phyloP scores from a whole-genome alignment of 1,140 invertebrate species.

The Eupristina koningsbergeri region DNA sequence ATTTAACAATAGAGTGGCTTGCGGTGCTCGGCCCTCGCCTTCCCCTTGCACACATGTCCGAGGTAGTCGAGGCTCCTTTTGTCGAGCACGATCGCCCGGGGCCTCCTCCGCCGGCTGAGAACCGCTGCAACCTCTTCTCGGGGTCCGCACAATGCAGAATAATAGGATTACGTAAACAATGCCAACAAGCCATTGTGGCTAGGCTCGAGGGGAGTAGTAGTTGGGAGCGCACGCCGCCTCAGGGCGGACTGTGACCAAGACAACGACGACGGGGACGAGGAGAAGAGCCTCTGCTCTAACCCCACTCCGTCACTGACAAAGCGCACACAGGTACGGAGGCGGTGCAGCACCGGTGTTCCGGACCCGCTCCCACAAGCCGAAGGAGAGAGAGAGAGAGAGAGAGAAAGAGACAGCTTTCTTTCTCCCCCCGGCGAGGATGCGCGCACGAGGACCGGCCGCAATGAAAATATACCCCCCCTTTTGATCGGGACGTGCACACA shows the following conservation, averaged over 20 bases:
- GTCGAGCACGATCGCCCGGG: conserved; percentile 55
- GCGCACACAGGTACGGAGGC: conserved; percentile 42
- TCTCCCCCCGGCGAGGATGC: neutral
- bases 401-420: neutral
- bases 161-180: conserved; percentile 74
- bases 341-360: neutral
- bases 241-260: too few species aligned
- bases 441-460: neutral
- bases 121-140: neutral
- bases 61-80: conserved; percentile 53
- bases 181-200: conserved; percentile 71
- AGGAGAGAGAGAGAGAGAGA: too few species aligned
- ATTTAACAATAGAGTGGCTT: conserved; percentile 57
- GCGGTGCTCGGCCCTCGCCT: neutral
- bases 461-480: conserved; percentile 16
- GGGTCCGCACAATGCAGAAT: conserved; percentile 66
- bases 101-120: neutral
- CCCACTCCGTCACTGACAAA: conserved; percentile 59
- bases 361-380: neutral
- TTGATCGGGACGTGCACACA: neutral
- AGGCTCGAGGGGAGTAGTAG: conserved; percentile 55
- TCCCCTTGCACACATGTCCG: conserved; percentile 14
- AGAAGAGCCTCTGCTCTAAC: conserved; percentile 53
- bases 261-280: neutral
- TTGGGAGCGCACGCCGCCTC: neutral